Evolutionary conservation across 1,140 invertebrate genomes (phyloP).

Genomic region (Drosophila novamexicana): DNA sequence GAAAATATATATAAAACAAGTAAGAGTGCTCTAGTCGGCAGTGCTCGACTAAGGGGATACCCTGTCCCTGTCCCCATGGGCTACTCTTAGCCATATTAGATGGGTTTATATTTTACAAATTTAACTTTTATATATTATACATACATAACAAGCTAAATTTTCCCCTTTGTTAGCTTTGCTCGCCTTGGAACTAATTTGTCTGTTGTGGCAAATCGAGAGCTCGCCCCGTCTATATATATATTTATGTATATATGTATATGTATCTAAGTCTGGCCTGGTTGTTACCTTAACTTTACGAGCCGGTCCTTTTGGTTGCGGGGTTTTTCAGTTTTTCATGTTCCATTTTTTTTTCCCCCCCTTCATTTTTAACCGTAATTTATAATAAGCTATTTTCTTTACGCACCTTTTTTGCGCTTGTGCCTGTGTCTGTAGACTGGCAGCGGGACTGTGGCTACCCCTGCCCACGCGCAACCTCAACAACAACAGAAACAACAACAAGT

Average conservation of each 20-base stretch:
- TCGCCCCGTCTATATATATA: neutral
- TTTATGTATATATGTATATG: neutral
- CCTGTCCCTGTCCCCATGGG: too few relatives aligned
- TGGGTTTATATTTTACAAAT: too few relatives aligned
- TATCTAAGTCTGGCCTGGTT: neutral
- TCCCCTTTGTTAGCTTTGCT: too few relatives aligned
- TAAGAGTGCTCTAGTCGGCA: too few relatives aligned
- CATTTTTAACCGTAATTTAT: slow-evolving; percentile 66
- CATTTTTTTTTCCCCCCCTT: slow-evolving; percentile 62
- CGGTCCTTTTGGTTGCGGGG: neutral
- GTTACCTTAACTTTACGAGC: slow-evolving; percentile 3
- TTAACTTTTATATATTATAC: too few relatives aligned
- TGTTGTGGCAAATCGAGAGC: neutral
- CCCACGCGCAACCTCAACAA: slow-evolving; percentile 56
- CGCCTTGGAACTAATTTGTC: too few relatives aligned
- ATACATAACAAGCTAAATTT: neutral
- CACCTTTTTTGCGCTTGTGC: slow-evolving; percentile 51
- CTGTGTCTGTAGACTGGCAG: neutral
- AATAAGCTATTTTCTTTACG: slow-evolving; percentile 75
- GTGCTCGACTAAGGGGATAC: too few relatives aligned
- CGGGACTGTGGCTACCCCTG: slow-evolving; percentile 19
- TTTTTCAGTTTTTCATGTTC: slow-evolving; percentile 16
- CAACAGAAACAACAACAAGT: neutral
- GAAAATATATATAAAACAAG: too few relatives aligned
- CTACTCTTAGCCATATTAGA: too few relatives aligned